Evolutionary conservation across 2,797 vertebrate species (phyloP).

Genomic region (Scolopax bukidnonensis): DNA sequence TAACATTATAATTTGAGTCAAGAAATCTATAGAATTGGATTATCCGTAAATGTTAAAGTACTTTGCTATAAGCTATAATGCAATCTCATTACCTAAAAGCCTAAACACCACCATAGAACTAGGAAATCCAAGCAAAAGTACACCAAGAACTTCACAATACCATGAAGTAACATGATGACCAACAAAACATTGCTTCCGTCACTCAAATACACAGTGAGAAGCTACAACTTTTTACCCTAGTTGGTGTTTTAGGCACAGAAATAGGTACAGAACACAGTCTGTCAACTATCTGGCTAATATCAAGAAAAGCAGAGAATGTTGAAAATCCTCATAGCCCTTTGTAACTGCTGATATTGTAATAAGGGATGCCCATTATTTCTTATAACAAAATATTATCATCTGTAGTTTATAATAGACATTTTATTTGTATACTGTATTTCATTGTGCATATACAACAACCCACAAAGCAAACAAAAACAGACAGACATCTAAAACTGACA

Average conservation of each 20-base stretch:
- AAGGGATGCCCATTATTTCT: background rate
- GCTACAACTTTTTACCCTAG: background rate
- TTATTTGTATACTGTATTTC: background rate
- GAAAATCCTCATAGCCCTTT: background rate
- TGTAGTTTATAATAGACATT: background rate
- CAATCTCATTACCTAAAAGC: background rate
- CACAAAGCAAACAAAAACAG: background rate
- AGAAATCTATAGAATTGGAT: background rate
- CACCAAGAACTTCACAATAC: background rate
- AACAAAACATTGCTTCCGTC: background rate
- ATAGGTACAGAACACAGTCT: background rate
- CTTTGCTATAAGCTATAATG: background rate
- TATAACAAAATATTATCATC: background rate
- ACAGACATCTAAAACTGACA: background rate
- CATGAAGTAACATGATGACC: background rate
- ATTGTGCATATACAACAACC: background rate
- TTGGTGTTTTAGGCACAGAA: background rate
- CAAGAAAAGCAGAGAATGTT: background rate
- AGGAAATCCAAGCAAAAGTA: background rate
- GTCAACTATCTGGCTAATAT: background rate
- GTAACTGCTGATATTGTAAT: background rate
- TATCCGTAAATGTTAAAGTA: background rate
- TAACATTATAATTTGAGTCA: background rate
- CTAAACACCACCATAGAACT: background rate
- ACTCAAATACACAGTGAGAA: background rate